Base-by-base conservation (phyloP, 2,888 invertebrate genomes). In the Phaedon cochleariae region DNA sequence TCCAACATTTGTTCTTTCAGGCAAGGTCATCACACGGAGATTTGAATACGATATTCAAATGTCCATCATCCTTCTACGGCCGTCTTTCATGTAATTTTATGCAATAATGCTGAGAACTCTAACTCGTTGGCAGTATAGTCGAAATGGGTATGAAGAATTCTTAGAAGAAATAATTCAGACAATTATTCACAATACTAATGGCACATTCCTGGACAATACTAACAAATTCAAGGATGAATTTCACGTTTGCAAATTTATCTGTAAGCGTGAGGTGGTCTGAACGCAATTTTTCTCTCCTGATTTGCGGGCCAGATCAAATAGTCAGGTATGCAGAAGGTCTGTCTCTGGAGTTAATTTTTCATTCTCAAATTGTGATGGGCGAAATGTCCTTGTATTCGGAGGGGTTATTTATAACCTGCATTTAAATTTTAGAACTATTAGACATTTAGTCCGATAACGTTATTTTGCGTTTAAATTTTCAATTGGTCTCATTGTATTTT, bases 61-160 rank as follows among this genome's bases (percentile, higher is more conserved):
- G 10, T 22, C 41, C 45, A 29, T 57, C 46, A 57, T 41, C 18
- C 45, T 54, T 62, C 54, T 55, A 49, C 41, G 17, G 62, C 51
- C 66, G 62, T 59, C 59, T 59, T 59, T 55, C 55, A 18, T 51
- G 66, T 66, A 62, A 66, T 66, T 66, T 54, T 62, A 66, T 66
- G 62, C 59, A 62, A 66, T 62, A 62, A 66, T 59, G 66, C 66
- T 2, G 31, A 52, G 54, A 54, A 62, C 62, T 59, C 54, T 66
- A 67, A 65, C 65, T 68, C 65, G 59, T 65, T 61, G 58, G 51
- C 64, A 68, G 46, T 61, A 26, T 21, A n/a, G n/a, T 22, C 61
- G 62, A 69, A 69, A 69, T 67, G 60, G 64, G 59, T 69, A 65
- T 62, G 65, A 62, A 59, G 54, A 53, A 31, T 69, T 69, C 69